These are phyloP conservation scores for Takifugu rubripes DNA, from an alignment of 2,797 vertebrate genomes.

Conservation along the genomic window DNA sequence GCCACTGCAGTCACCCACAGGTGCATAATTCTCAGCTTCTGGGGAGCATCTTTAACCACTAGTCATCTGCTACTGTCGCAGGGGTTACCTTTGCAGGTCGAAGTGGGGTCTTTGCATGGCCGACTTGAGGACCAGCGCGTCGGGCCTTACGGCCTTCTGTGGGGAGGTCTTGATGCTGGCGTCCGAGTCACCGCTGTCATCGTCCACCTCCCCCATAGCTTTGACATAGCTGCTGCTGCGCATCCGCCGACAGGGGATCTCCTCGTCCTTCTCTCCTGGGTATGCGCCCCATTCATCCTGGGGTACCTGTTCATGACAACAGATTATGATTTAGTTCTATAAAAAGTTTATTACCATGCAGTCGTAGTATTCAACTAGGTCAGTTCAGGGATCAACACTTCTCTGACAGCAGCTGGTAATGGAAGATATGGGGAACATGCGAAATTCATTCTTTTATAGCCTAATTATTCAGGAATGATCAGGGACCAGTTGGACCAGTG, in stretches of 20 bases:
- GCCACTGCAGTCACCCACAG: too few relatives aligned
- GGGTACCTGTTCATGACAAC: conserved; percentile 82
- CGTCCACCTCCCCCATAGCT: conserved; percentile 92
- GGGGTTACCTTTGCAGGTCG: conserved; percentile 86
- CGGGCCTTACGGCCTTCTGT: conserved; percentile 82
- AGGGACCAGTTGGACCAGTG: too few relatives aligned
- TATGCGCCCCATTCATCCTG: conserved; percentile 97
- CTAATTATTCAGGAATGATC: too few relatives aligned
- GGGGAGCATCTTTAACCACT: neutral
- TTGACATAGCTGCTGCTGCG: conserved; percentile 98
- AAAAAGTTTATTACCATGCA: neutral
- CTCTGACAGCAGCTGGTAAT: too few relatives aligned
- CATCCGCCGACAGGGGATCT: conserved; percentile 97
- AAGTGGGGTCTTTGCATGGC: conserved; percentile 87
- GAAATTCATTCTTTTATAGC: too few relatives aligned
- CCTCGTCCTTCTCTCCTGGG: conserved; percentile 88
- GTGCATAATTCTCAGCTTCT: neutral
- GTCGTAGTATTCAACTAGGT: neutral
- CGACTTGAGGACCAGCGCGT: conserved; percentile 89
- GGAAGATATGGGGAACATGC: too few relatives aligned
- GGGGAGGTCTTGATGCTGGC: conserved; percentile 91
- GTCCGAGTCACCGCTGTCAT: conserved; percentile 96
- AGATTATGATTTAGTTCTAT: neutral
- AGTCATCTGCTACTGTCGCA: neutral
- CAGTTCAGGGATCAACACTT: too few relatives aligned